Evolutionary conservation across 2,113 vertebrate genomes (phyloP).

Genomic region (Brachirus orientalis): DNA sequence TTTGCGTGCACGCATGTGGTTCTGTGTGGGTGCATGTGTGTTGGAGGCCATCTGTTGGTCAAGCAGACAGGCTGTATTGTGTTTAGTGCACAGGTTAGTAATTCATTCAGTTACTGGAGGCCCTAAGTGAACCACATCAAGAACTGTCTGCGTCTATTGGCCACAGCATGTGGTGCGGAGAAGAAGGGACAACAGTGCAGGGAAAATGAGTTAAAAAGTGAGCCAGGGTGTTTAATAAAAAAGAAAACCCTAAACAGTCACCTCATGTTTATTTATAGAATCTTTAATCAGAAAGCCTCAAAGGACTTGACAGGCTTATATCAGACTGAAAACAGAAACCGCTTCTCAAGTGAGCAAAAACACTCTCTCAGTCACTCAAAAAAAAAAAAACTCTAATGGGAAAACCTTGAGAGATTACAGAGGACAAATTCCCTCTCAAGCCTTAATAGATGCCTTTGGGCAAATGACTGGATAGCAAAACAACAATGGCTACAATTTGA

Average conservation of each 20-base stretch:
- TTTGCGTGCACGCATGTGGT: slow-evolving; percentile 1
- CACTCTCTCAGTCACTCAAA: not conserved
- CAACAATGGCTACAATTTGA: not conserved
- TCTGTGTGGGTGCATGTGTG: not conserved
- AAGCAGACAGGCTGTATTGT: slow-evolving; percentile 59
- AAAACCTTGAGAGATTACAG: slow-evolving; percentile 11
- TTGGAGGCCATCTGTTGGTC: slow-evolving; percentile 51
- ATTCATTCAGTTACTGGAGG: slow-evolving; percentile 21
- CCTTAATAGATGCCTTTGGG: slow-evolving; percentile 5
- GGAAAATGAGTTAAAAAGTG: slow-evolving; percentile 10
- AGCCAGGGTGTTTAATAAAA: not conserved
- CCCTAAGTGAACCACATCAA: slow-evolving; percentile 32
- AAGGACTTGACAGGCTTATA: slow-evolving; percentile 8
- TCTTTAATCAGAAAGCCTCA: slow-evolving; percentile 28
- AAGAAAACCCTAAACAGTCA: not conserved
- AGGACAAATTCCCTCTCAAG: no score
- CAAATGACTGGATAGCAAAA: slow-evolving; percentile 14
- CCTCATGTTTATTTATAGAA: slow-evolving; percentile 22
- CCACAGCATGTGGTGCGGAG: not conserved
- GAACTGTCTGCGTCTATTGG: slow-evolving; percentile 3
- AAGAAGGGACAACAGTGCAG: slow-evolving; percentile 5
- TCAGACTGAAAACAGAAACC: slow-evolving; percentile 35
- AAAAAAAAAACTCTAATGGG: not conserved
- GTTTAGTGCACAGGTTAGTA: slow-evolving; percentile 28
- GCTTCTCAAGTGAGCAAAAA: slow-evolving; percentile 9